Evolutionary conservation across 1,140 invertebrate species (phyloP), one percentile per base, ranked within the genome.

Genomic region (Brachionus angularis): DNA sequence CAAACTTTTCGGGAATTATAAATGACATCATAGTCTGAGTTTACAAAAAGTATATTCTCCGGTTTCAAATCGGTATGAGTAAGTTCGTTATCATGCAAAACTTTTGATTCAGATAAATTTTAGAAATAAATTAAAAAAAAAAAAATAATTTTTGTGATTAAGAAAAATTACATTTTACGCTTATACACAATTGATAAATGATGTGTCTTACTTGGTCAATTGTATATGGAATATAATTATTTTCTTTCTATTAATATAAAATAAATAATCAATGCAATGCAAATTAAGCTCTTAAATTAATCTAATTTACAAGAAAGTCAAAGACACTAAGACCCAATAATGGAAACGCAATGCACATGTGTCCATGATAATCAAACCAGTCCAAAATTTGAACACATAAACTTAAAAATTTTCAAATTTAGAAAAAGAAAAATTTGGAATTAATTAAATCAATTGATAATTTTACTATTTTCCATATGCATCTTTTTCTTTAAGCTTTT

Each of bases 1-100:
- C 53, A 84, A 83, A 93, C 90, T 86, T 92, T 91, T 85, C 91
- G 92, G 75, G 84, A 85, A 83, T 90, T 91, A 81, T 89, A 92
- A 70, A 86, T 82, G 72, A 88, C 82, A 50, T 93, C 90, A 79
- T 88, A 96, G 76, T 93, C 91, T 18, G 92, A 94, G 84, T 93
- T 90, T 5, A 96, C 88, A 81, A 98, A 98, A 23, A 99, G 84
- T 74, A 98, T 98, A 84, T 99, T 98, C 85, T 99, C 96, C 25
- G 96, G 96, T 74, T 99, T 99, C 76, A 99, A 86, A 85, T 99
- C 96, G 10, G 96, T 99, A 84, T 99, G 96, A 58, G 96, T 98
- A 70, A 99, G 85, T 81, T 94, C 89, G 83, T 95, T 93, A 76
- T 97, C 91, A 82, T 99, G 96, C 34, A 98, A 27, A 47, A 67